Evolutionary conservation across 2,888 invertebrate genomes (phyloP), one percentile per base, ranked within the genome.

Genomic region (Nemurella pictetii): DNA sequence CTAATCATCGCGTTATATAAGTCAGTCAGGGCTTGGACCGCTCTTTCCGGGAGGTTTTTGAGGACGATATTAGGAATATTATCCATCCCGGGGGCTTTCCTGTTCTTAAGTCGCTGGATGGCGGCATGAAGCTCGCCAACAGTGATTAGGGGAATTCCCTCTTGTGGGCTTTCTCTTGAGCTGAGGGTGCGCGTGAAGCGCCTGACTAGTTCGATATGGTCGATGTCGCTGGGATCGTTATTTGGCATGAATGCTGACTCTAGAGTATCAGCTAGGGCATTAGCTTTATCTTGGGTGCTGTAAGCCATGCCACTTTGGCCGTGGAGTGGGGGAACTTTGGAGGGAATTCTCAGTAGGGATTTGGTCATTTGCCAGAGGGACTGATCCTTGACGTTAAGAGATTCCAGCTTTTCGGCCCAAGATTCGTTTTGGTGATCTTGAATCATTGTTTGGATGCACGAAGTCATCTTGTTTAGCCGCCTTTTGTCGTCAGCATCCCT

Each of bases 11-110:
- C n/a, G n/a, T n/a, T n/a, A n/a, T n/a, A n/a, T n/a, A n/a, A n/a
- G n/a, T n/a, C n/a, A n/a, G n/a, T n/a, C n/a, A n/a, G n/a, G n/a
- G n/a, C n/a, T n/a, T 84, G 85, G 55, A 87, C 32, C 72, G 87
- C 35, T 74, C 86, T 86, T 26, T 86, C 86, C n/a, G 87, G 86
- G 20, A 86, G 83, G 36, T 87, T 85, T 84, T 86, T 86, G 25
- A 87, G 73, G 78, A 86, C 80, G 12, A 84, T 74, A n/a, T n/a
- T n/a, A n/a, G n/a, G n/a, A n/a, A n/a, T n/a, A n/a, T n/a, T n/a
- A n/a, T n/a, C n/a, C n/a, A n/a, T n/a, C n/a, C n/a, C n/a, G n/a
- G n/a, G n/a, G n/a, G n/a, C n/a, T n/a, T n/a, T n/a, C n/a, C n/a
- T 35, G 4, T 32, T 0, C 9, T 15, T 3, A 7, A 82, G 55